phyloP scores from a whole-genome alignment of 1,140 invertebrate species.

The Propsilocerus akamusi region DNA sequence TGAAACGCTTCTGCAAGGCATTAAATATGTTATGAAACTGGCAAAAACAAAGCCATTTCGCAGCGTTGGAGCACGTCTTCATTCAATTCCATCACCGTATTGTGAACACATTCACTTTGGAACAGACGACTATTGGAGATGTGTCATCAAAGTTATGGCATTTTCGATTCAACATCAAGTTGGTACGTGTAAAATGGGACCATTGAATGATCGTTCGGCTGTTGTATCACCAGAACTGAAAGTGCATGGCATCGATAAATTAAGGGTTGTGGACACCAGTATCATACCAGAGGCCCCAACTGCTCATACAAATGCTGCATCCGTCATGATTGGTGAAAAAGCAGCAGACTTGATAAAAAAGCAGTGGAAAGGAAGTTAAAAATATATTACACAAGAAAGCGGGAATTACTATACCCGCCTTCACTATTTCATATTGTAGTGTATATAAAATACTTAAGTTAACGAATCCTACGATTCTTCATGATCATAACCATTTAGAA shows the following conservation, averaged over 20 bases:
- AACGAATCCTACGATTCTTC: too few relatives aligned
- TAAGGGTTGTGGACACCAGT: slow-evolving; percentile 58
- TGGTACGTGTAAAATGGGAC: slow-evolving; percentile 61
- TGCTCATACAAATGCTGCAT: slow-evolving; percentile 52
- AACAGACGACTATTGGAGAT: slow-evolving; percentile 49
- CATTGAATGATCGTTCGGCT: slow-evolving; percentile 34
- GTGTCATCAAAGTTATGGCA: slow-evolving; percentile 40
- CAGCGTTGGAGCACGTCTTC: slow-evolving; percentile 32
- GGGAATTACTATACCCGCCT: too few relatives aligned
- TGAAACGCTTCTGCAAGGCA: slow-evolving; percentile 42
- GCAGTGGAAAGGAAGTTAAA: slow-evolving; percentile 25
- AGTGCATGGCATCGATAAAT: slow-evolving; percentile 43
- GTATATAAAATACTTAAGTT: too few relatives aligned
- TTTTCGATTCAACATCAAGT: slow-evolving; percentile 48
- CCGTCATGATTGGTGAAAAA: slow-evolving; percentile 76
- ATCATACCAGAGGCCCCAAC: slow-evolving; percentile 51
- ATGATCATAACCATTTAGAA: too few relatives aligned
- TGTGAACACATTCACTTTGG: slow-evolving; percentile 29
- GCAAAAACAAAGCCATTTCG: slow-evolving; percentile 37
- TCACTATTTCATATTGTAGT: too few relatives aligned
- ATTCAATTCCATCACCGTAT: slow-evolving; percentile 34
- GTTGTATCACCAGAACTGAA: slow-evolving; percentile 54
- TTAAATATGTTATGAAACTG: slow-evolving; percentile 40
- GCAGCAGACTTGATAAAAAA: slow-evolving; percentile 59
- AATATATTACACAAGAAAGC: too few relatives aligned